Base-by-base conservation (phyloP, 2,113 vertebrate genomes). In the Otus sunia region DNA sequence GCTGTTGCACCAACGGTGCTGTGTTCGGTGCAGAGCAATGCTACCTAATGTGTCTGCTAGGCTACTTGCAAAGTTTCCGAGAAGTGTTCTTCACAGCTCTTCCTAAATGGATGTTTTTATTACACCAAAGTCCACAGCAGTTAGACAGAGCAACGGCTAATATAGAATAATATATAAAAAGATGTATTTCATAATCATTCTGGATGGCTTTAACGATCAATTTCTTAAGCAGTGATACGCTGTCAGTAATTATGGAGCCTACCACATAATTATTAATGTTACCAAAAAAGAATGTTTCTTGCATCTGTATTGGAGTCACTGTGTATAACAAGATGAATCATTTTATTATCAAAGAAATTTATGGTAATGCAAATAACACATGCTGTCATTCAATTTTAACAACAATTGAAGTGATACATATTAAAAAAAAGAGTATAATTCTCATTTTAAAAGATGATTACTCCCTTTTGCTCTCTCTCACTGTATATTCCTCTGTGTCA, bases 21-120 rank as follows among this genome's bases (percentile, higher is more conserved):
- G 7, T 4, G 22, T 2, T 47, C 58, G 36, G 23, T 72, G 26
- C 34, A 71, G 3, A 86, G 34, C 67, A 22, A 34, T 2, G 17
- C 25, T 20, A 29, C 29, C 0, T 5, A 5, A 3, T 2, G 3
- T 1, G 0, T 6, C 72, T 49, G 10, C 11, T 26, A 11, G 6
- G 27, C 63, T 55, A 17, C 20, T 21, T 36, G 5, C 5, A 23
- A 69, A 27, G 15, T 50, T 86, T 49, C 60, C 6, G 19, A 49
- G 32, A 34, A 53, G 16, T 10, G 9, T n/a, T 49, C 39, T 37
- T 71, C 17, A 34, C 1, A 75, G n/a, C 3, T 85, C 69, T 59
- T 86, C 34, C 32, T 56, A 56, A 75, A 67, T 1, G 5, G 68
- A 66, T 0, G 1, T 4, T 17, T 34, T 58, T 62, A 50, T 87